A percentile compares a stretch with the other conserved stretches of the same genome.
These are phyloP conservation scores for Phania funesta DNA, from an alignment of 2,888 invertebrate species.

Conservation along the genomic window DNA sequence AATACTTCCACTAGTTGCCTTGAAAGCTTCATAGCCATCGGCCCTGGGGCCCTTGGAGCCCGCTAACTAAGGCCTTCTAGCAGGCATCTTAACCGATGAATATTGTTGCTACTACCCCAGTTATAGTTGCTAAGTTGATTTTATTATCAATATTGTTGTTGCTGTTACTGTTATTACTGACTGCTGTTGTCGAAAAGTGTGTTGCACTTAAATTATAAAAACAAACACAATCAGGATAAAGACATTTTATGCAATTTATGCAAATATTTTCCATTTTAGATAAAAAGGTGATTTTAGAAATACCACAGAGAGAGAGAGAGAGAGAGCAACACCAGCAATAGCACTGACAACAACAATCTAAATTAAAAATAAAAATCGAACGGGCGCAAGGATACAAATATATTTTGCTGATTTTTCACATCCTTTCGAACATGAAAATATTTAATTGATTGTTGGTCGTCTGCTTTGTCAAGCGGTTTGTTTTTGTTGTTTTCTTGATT, in stretches of 20 bases:
- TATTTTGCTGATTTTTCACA: background rate
- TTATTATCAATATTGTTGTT: conserved; percentile 27
- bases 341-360: background rate
- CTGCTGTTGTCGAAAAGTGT: background rate
- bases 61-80: no score
- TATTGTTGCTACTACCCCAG: no score
- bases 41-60: no score
- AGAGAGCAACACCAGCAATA: background rate
- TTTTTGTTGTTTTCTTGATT: conserved; percentile 26
- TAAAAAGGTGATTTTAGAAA: conserved; percentile 63
- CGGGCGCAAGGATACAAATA: conserved; percentile 9
- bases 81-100: no score
- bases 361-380: background rate
- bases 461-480: background rate
- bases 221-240: conserved; percentile 49
- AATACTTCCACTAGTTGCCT: no score
- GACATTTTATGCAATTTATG: conserved; percentile 68
- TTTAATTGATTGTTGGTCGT: conserved; percentile 38
- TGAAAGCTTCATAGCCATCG: no score
- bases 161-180: conserved; percentile 2
- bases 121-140: conserved; percentile 4
- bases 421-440: background rate
- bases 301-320: no score
- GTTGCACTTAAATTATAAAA: conserved; percentile 38
- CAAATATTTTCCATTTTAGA: conserved; percentile 70